Conservation (phyloP, 2,113 vertebrate species). For the Chloropsis cyanopogon region DNA sequence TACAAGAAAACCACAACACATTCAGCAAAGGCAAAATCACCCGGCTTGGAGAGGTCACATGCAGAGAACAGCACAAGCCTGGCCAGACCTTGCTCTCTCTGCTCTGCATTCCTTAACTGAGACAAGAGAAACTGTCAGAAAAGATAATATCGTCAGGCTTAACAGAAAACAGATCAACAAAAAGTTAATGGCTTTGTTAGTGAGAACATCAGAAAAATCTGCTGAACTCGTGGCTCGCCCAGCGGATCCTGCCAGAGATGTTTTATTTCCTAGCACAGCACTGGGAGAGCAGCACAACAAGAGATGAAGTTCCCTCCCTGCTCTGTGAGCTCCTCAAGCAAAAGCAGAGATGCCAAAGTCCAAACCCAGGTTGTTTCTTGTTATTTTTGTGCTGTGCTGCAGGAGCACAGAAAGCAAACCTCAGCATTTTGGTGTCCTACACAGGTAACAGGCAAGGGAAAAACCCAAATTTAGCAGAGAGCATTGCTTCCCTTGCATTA, state of each 20-base stretch:
- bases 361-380: background rate
- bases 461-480: background rate
- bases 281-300: background rate
- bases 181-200: background rate
- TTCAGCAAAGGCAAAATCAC: background rate
- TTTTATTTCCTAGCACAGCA: background rate
- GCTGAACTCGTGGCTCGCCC: background rate
- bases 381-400: background rate
- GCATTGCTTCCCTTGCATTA: background rate
- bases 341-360: background rate
- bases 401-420: background rate
- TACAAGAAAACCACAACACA: background rate
- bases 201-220: background rate
- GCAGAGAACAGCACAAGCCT: background rate
- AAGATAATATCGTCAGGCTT: background rate
- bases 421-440: background rate
- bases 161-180: background rate
- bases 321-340: background rate
- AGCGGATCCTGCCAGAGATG: background rate
- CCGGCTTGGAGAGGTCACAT: background rate
- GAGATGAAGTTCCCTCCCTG: background rate
- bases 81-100: background rate
- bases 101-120: background rate
- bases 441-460: background rate
- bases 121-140: background rate